Evolutionary conservation across 2,797 vertebrate species (phyloP).

Genomic region (Myoxocephalus aenaeus): DNA sequence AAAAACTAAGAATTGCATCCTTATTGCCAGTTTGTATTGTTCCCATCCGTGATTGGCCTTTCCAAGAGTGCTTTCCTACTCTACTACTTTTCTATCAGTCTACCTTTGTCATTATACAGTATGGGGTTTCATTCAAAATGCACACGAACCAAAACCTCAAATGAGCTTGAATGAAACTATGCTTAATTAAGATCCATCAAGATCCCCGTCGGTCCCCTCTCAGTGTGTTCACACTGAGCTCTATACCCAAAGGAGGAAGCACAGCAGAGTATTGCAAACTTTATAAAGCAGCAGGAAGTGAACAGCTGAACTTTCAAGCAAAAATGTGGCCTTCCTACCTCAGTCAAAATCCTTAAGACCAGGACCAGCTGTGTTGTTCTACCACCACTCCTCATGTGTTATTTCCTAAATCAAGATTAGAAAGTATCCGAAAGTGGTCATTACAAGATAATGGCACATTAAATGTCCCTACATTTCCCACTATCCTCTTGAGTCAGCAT

Average conservation of each 20-base stretch:
- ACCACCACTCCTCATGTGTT: not conserved
- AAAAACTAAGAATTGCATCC: too few species aligned
- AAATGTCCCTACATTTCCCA: conserved; percentile 5
- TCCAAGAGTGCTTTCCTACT: not conserved
- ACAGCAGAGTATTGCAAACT: not conserved
- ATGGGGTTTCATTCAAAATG: not conserved
- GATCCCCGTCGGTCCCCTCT: not conserved
- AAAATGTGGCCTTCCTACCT: not conserved
- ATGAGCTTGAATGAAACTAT: not conserved
- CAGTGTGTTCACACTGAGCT: not conserved
- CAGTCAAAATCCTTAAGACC: not conserved
- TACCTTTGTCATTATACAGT: not conserved
- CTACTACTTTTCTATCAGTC: not conserved
- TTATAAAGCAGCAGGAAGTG: not conserved
- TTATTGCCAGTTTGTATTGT: not conserved
- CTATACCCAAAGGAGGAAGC: not conserved
- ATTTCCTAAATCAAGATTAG: not conserved
- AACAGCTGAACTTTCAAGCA: not conserved
- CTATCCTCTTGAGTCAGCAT: not conserved
- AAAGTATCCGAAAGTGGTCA: not conserved
- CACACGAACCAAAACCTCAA: not conserved
- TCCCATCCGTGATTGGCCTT: not conserved
- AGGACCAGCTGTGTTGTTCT: not conserved
- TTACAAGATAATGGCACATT: not conserved
- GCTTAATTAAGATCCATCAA: conserved; percentile 7